phyloP scores from a whole-genome alignment of 2,113 vertebrate species.

The Entomyzon cyanotis region DNA sequence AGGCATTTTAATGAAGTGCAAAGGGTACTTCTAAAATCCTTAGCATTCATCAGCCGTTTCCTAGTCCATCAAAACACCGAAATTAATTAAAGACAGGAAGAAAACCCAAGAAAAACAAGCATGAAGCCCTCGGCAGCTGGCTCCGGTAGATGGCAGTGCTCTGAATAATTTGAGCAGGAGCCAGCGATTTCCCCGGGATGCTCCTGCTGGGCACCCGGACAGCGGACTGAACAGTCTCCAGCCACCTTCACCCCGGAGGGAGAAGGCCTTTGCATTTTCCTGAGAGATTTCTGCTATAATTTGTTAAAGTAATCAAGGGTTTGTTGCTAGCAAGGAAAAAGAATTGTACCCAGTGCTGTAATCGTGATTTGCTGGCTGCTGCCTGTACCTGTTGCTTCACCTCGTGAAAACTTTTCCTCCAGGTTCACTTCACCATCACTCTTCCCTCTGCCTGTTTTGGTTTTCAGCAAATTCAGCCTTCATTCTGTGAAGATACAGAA shows the following conservation, averaged over 20 bases:
- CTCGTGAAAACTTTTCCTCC: neutral
- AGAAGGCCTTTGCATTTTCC: fast-evolving
- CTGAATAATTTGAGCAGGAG: neutral
- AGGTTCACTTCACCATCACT: neutral
- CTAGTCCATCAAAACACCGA: neutral
- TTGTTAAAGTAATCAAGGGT: neutral
- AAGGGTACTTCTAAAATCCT: neutral
- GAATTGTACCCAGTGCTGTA: neutral
- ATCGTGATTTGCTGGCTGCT: neutral
- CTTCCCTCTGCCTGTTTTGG: fast-evolving
- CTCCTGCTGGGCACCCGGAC: neutral
- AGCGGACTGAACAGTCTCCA: fast-evolving
- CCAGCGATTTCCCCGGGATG: neutral
- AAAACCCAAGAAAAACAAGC: neutral
- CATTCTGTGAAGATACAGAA: neutral
- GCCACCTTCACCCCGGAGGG: fast-evolving
- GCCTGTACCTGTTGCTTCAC: neutral
- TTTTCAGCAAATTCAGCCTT: neutral
- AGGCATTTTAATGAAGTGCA: neutral
- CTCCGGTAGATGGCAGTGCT: slow-evolving; percentile 55
- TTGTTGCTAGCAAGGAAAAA: neutral
- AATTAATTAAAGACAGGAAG: neutral
- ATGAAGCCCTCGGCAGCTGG: fast-evolving
- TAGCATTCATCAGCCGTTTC: neutral
- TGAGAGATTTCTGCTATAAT: fast-evolving